These are phyloP conservation scores for Drosophila virilis DNA, from an alignment of 1,140 invertebrate species.

Conservation along the genomic window DNA sequence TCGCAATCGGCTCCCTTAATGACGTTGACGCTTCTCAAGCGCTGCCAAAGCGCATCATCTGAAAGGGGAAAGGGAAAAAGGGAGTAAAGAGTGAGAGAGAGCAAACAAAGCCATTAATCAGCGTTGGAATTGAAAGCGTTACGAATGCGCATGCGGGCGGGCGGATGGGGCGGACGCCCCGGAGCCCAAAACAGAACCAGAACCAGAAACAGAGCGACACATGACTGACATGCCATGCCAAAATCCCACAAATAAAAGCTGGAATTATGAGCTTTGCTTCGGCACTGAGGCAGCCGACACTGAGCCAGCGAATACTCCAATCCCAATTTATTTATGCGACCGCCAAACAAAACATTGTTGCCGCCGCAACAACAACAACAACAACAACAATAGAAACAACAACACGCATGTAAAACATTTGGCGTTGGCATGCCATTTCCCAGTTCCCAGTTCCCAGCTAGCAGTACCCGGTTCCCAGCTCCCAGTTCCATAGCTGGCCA, in stretches of 20 bases:
- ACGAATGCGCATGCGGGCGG: conserved; percentile 55
- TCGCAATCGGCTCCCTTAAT: background rate
- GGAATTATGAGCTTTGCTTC: conserved; percentile 75
- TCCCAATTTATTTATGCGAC: conserved; percentile 79
- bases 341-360: conserved; percentile 72
- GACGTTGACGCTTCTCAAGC: conserved; percentile 9
- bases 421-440: conserved; percentile 74
- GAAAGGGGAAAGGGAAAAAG: conserved; percentile 13
- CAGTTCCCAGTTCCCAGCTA: conserved; percentile 25
- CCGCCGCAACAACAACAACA: conserved; percentile 32
- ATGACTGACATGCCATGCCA: conserved; percentile 80
- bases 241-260: conserved; percentile 83
- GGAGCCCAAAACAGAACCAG: background rate
- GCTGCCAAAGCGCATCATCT: conserved; percentile 41
- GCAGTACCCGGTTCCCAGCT: background rate
- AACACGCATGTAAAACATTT: conserved; percentile 77
- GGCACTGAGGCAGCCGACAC: conserved; percentile 26
- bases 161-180: conserved; percentile 9
- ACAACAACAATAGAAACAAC: conserved; percentile 7
- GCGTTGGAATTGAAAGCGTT: conserved; percentile 53
- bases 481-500: conserved; percentile 31
- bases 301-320: conserved; percentile 43
- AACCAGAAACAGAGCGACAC: conserved; percentile 42
- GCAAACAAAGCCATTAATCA: conserved; percentile 70
- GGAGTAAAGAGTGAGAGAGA: conserved; percentile 1